Evolutionary conservation across 2,113 vertebrate genomes (phyloP), one percentile per base, ranked within the genome.

Genomic region (Oreochromis tanganicae): DNA sequence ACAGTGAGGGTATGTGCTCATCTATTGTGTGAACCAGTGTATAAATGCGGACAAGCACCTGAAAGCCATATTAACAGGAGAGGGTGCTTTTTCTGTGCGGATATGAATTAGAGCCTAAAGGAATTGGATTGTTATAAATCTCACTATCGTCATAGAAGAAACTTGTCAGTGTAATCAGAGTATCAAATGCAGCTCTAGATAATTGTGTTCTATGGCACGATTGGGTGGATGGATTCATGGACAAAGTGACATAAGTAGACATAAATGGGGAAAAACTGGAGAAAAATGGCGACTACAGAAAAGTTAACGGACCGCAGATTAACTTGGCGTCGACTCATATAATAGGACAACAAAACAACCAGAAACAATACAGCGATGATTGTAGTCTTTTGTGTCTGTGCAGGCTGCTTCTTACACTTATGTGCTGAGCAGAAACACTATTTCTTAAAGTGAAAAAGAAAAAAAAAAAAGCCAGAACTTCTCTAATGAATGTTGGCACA

Each of bases 31-130:
- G 27, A 78, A 78, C 24, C 24, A 1, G 24, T 50, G 9, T 75
- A 75, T 75, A 5, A 46, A 79, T 82, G 68, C 41, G 14, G 91
- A 54, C 86, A 88, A 85, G 90, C 56, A 50, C 75, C 81, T 87
- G 21, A 92, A 38, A 91, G 89, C 88, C 85, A 91, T 93, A 87
- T 68, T 84, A 87, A 84, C 43, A 75, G 24, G 43, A 75, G 43
- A 78, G 5, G 5, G 21, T 7, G 16, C 17, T 75, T 50, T 10
- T 50, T 10, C 16, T 78, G 79, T 79, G 43, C 21, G 19, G 82
- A 41, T 57, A 83, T 81, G 17, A 83, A 82, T 71, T 61, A 66
- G 41, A 85, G 59, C 27, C 27, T 83, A 9, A 57, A 81, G 43
- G 43, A 50, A 11, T 54, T 19, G 79, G 27, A 10, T 55, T 63